These are phyloP conservation scores for Perca flavescens DNA, from an alignment of 2,113 vertebrate species.

Conservation along the genomic window DNA sequence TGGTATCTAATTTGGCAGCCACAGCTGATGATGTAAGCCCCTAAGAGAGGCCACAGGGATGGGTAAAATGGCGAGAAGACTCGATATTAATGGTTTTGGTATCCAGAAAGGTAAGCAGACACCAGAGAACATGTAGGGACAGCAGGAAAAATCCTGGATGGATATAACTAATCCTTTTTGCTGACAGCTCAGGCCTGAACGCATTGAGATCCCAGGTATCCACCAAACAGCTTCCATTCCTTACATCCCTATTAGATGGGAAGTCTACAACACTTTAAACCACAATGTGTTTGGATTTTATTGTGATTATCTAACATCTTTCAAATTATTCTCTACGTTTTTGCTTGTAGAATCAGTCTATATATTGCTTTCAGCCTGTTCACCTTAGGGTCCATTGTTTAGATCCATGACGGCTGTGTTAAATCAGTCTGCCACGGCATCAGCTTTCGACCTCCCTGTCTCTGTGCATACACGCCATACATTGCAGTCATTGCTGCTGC, in stretches of 20 bases:
- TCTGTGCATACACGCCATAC: not conserved
- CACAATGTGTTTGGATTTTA: not conserved
- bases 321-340: not conserved
- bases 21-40: slow-evolving; percentile 22
- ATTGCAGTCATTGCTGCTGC: slow-evolving; percentile 16
- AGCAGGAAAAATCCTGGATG: not conserved
- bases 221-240: not conserved
- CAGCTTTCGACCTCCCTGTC: not conserved
- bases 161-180: slow-evolving; percentile 7
- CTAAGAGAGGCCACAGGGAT: slow-evolving; percentile 24
- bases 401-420: not conserved
- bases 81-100: slow-evolving; percentile 24
- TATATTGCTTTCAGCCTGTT: not conserved
- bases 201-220: not conserved
- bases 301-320: not conserved
- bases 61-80: slow-evolving; percentile 9
- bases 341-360: not conserved
- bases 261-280: not conserved
- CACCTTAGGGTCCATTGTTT: not conserved
- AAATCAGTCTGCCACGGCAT: not conserved
- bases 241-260: not conserved
- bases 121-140: not conserved
- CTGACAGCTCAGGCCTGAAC: not conserved
- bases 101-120: slow-evolving; percentile 1
- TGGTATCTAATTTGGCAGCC: slow-evolving; percentile 43